Percentiles rank a stretch among this genome's conserved stretches.
Evolutionary conservation across 2,888 invertebrate species (phyloP).

Genomic region (Synergus japonicus): DNA sequence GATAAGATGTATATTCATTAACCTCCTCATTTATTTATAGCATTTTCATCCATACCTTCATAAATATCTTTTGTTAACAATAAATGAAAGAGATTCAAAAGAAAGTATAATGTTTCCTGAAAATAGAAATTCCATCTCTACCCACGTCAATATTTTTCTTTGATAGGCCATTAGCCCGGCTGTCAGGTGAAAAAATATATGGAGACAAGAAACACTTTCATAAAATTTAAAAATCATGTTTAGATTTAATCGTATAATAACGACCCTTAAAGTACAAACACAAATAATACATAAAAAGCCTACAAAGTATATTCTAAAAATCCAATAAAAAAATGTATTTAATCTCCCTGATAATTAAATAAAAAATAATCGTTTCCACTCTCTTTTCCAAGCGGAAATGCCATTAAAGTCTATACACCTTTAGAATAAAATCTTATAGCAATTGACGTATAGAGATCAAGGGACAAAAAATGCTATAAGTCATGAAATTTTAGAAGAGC

Average conservation of each 20-base stretch:
- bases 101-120: neutral
- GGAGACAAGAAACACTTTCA: neutral
- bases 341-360: too few relatives aligned
- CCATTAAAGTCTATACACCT: too few relatives aligned
- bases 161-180: neutral
- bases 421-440: neutral
- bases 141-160: neutral
- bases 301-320: too few relatives aligned
- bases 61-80: conserved; percentile 9
- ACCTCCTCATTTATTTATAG: neutral
- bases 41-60: neutral
- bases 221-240: too few relatives aligned
- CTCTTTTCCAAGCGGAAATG: too few relatives aligned
- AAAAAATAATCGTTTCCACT: too few relatives aligned
- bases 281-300: too few relatives aligned
- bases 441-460: neutral
- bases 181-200: neutral
- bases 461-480: neutral
- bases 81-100: neutral
- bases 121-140: neutral
- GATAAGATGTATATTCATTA: neutral
- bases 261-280: too few relatives aligned
- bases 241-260: too few relatives aligned
- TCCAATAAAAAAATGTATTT: too few relatives aligned
- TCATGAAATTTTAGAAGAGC: neutral